These are phyloP conservation scores for Lagria hirta DNA, from an alignment of 2,888 invertebrate species.

Conservation along the genomic window DNA sequence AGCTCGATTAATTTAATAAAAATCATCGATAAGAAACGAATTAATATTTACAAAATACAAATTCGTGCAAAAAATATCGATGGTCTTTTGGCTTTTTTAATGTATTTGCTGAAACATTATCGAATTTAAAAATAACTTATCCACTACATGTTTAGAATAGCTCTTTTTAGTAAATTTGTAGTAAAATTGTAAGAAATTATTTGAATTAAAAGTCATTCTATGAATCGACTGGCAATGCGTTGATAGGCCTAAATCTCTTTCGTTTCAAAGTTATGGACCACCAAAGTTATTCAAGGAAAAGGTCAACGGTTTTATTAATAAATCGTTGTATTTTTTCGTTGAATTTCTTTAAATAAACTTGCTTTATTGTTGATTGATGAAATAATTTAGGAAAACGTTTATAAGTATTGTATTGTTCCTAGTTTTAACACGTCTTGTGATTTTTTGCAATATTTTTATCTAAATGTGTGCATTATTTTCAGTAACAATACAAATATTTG, in stretches of 20 bases:
- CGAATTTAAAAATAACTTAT: conserved; percentile 50
- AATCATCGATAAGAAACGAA: conserved; percentile 38
- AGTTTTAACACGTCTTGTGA: conserved; percentile 23
- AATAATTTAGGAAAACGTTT: conserved; percentile 8
- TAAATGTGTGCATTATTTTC: conserved; percentile 11
- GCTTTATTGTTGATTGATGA: conserved; percentile 5
- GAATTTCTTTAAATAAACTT: conserved; percentile 3
- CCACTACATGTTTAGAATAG: conserved; percentile 52
- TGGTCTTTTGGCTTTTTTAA: conserved; percentile 38
- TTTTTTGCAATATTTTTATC: conserved; percentile 23
- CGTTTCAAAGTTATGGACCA: conserved; percentile 21
- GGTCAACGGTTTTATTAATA: too few relatives aligned
- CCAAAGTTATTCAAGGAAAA: too few relatives aligned
- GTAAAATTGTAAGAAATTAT: conserved; percentile 42
- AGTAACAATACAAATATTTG: conserved; percentile 8
- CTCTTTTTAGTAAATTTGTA: conserved; percentile 50
- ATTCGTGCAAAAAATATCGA: conserved; percentile 31
- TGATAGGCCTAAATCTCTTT: conserved; percentile 32
- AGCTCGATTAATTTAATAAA: conserved; percentile 29
- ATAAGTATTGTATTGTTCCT: conserved; percentile 25
- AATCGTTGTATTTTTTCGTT: not conserved
- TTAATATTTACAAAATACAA: conserved; percentile 25
- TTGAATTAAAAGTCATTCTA: conserved; percentile 45
- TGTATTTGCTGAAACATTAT: conserved; percentile 49
- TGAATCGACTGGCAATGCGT: conserved; percentile 45